Evolutionary conservation across 2,797 vertebrate species (phyloP), one percentile per base, ranked within the genome.

Genomic region (Tragelaphus eurycerus): DNA sequence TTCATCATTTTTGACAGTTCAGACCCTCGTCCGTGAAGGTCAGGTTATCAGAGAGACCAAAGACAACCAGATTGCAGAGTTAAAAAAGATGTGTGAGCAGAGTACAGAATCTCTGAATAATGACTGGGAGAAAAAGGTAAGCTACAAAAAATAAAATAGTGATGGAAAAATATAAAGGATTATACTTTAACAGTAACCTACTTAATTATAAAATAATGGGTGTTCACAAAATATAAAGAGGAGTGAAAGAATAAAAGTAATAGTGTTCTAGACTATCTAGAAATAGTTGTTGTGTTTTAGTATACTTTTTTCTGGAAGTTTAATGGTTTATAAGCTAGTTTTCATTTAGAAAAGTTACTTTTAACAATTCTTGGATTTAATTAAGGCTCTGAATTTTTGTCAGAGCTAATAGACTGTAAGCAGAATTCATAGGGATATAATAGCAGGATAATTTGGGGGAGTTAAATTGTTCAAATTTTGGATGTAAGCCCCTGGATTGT

Each of bases 81-180:
- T 99, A 97, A 99, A 99, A 99, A 99, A 99, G 98, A 99, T 99
- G 98, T 99, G 99, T 87, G 99, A 99, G 97, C 99, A 99, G 96
- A 99, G 99, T 97, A 89, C 96, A 6, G 99, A 99, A 82, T 99
- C 98, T 96, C 97, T 99, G 98, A 99, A 99, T 98, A 99, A 99
- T 3, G 99, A 99, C 94, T 99, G 99, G 99, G 99, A 99, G 98
- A 99, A 99, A 98, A 99, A 99, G 99, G 99, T 99, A 99, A 97
- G 97, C 4, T 10, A 4, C 31, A 2, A 23, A 57, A 64, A 38
- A 38, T 86, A 48, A 64, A 43, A 11, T n/a, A 62, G n/a, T 17
- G 46, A 38, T 9, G 16, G 50, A 29, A 82, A 85, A 89, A 23
- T 25, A 25, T 23, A 29, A 92, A 93, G 54, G 21, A 29, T 9